These are phyloP conservation scores for Leptocoma aspasia DNA, from an alignment of 2,113 vertebrate genomes.

Conservation along the genomic window DNA sequence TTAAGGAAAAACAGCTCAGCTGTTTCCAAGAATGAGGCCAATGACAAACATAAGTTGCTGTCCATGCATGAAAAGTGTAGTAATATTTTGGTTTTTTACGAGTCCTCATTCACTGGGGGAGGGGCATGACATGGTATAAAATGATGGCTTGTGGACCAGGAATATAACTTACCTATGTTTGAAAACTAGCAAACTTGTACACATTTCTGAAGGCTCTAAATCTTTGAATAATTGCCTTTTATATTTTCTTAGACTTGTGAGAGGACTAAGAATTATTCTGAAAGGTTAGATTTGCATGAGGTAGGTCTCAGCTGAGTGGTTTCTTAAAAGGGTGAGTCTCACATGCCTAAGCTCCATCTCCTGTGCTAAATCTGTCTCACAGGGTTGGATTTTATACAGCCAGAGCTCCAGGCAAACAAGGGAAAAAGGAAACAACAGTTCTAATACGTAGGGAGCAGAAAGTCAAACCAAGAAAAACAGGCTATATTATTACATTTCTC, in stretches of 20 bases:
- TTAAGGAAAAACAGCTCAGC: neutral
- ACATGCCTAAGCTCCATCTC: neutral
- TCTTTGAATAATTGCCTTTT: neutral
- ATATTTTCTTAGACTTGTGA: neutral
- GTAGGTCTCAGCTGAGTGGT: neutral
- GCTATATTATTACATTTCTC: neutral
- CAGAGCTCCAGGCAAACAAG: neutral
- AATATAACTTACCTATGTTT: neutral
- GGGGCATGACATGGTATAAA: neutral
- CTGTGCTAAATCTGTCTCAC: neutral
- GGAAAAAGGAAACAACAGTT: neutral
- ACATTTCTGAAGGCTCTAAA: neutral
- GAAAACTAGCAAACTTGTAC: neutral
- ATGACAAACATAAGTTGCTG: neutral
- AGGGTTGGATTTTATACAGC: neutral
- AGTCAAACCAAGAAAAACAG: neutral
- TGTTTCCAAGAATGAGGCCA: neutral
- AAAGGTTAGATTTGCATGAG: neutral
- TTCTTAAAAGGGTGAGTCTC: neutral
- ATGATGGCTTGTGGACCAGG: neutral
- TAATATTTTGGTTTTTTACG: neutral
- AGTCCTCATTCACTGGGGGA: neutral
- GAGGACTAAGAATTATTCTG: neutral
- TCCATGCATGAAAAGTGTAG: neutral
- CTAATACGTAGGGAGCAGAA: neutral